Base-by-base conservation (phyloP, 2,888 invertebrate genomes). In the Achlya flavicornis region DNA sequence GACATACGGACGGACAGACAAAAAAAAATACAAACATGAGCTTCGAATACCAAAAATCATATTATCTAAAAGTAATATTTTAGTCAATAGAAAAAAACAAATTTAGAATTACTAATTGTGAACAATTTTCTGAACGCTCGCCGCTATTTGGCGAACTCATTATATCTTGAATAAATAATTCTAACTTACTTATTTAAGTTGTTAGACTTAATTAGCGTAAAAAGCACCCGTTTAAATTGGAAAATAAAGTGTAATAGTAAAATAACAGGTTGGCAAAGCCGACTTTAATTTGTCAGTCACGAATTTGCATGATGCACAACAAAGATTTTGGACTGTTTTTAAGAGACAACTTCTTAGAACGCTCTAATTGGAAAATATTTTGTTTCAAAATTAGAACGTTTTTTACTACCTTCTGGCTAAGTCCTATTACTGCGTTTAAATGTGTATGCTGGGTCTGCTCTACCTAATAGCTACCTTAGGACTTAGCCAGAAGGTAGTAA, bases 261-360 rank as follows among this genome's bases (percentile, higher is more conserved):
- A 75, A 83, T 83, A 78, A 76, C 72, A 78, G 76, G 71, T 69
- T 71, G 64, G 61, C 64, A 57, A 67, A 64, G 66, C 74, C 70
- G 66, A 66, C 71, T 66, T 68, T 67, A 70, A 77, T 79, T 79
- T 65, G 68, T 64, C 64, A 63, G 78, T 82, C 85, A 85, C 83
- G 85, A 85, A 69, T 75, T 80, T 65, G 78, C 79, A 78, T 78
- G 75, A 70, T 71, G 64, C 61, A 33, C 59, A 61, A 68, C 48
- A 48, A 43, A 60, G 57, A 65, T 72, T 74, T 73, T 53, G 61
- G 60, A 59, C 26, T 70, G 66, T 74, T 72, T 41, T 41, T 7
- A 41, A 41, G 41, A 12, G 12, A 41, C 12, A 12, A 41, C 41
- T 41, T 71, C 67, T 63, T 57, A 61, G 66, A 53, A 53, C 14